Evolutionary conservation across 2,888 invertebrate genomes (phyloP).

Genomic region (Drosophila nr. fundita): DNA sequence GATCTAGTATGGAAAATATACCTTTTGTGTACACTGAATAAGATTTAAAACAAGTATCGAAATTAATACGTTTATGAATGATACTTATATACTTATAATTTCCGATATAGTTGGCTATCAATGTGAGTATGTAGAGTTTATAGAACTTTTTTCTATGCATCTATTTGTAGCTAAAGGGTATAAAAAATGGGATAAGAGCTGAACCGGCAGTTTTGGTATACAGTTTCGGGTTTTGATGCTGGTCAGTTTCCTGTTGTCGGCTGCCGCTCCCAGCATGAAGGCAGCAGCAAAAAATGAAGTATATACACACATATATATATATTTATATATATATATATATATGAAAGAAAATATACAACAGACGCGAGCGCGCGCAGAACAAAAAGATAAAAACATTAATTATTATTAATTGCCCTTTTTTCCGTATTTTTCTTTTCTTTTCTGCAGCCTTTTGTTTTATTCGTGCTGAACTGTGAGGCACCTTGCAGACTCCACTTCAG

Average conservation of each 20-base stretch:
- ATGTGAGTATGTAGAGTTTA: neutral
- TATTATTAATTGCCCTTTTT: conserved; percentile 83
- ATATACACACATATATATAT: neutral
- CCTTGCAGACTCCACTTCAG: conserved; percentile 32
- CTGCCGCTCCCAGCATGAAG: conserved; percentile 40
- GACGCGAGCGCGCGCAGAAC: conserved; percentile 44
- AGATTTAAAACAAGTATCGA: neutral
- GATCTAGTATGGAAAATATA: neutral
- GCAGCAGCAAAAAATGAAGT: conserved; percentile 17
- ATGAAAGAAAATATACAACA: conserved; percentile 34
- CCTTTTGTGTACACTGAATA: neutral
- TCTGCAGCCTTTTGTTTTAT: conserved; percentile 53
- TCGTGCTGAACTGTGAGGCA: conserved; percentile 33
- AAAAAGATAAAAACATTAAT: conserved; percentile 83
- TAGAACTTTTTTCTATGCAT: neutral
- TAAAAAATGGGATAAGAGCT: conserved; percentile 1
- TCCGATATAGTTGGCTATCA: neutral
- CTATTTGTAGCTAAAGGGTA: conserved; percentile 36
- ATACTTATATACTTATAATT: neutral
- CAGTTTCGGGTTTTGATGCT: conserved; percentile 59
- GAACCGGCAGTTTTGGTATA: conserved; percentile 32
- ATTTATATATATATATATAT: neutral
- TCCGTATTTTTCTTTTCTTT: conserved; percentile 31
- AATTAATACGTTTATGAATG: neutral
- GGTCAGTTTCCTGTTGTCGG: conserved; percentile 69